Evolutionary conservation across 2,888 invertebrate genomes (phyloP), one percentile per base, ranked within the genome.

Genomic region (Drosophila infuscata): DNA sequence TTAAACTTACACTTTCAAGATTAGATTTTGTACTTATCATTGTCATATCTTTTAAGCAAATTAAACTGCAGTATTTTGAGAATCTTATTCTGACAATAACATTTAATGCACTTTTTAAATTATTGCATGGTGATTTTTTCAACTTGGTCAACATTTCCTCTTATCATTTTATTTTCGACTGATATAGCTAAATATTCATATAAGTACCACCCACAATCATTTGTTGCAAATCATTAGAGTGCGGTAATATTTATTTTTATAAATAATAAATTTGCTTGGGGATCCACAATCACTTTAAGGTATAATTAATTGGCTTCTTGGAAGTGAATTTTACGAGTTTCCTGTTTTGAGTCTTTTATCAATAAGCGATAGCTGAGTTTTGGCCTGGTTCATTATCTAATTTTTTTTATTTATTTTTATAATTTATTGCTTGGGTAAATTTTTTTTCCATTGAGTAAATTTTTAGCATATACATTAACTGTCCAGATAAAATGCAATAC

Each of bases 1-100:
- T 25, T 3, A 25, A 36, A 54, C 25, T 20, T 52, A 36, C 51
- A 25, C 12, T 56, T 25, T 32, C 2, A 43, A 35, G 57, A 67
- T 67, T 20, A 54, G 29, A 49, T 29, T n/a, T 7, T 17, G 29
- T 52, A 32, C 12, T 20, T 43, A 35, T 43, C 38, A 54, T 48
- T 25, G n/a, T n/a, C n/a, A n/a, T n/a, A n/a, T n/a, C n/a, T n/a
- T n/a, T n/a, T n/a, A 25, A 25, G 0, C 20, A 25, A 25, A 25
- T 25, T 25, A 1, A 25, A 25, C 20, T 25, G 20, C 1, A 25
- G 20, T 25, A 1, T 25, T 25, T 1, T 25, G 20, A 25, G 20
- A 25, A 25, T 25, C 20, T 25, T 1, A 25, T 25, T 25, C 20
- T 25, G 20, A 1, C 20, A 25, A 25, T 25, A 49, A 17, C 29